These are phyloP conservation scores for Conus canariensis DNA, from an alignment of 2,888 invertebrate species.

Conservation along the genomic window DNA sequence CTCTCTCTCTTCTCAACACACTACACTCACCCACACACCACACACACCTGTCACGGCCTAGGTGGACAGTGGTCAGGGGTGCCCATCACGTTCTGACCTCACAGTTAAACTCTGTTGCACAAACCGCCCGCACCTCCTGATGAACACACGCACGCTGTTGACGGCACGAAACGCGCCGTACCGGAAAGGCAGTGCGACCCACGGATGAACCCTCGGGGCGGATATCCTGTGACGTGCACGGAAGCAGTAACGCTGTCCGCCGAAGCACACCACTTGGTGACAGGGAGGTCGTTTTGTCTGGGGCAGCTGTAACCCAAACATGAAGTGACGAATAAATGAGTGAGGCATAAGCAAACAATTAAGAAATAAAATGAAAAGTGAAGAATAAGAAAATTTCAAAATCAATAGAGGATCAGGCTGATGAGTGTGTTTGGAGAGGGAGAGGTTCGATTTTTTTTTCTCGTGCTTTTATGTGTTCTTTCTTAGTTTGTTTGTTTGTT, in stretches of 20 bases:
- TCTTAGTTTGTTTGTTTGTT: too few relatives aligned
- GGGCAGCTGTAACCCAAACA: background rate
- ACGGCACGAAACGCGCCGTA: background rate
- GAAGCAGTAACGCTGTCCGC: too few relatives aligned
- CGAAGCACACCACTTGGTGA: background rate
- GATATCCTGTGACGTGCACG: constrained; percentile 14
- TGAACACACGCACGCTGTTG: background rate
- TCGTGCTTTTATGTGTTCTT: too few relatives aligned
- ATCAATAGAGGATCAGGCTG: background rate
- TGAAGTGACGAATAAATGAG: too few relatives aligned
- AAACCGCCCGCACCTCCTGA: background rate
- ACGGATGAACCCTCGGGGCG: constrained; percentile 22
- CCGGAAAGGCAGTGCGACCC: background rate
- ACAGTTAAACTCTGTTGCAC: background rate
- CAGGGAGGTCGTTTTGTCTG: background rate
- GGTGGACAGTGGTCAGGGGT: too few relatives aligned
- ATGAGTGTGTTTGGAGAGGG: background rate
- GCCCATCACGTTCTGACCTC: constrained; percentile 8
- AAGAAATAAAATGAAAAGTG: too few relatives aligned
- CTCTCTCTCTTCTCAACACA: too few relatives aligned
- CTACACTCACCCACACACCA: too few relatives aligned
- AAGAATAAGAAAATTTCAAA: background rate
- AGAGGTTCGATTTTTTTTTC: background rate
- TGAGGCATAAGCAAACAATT: background rate
- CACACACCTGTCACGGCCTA: background rate